Base-by-base conservation (phyloP, 2,113 vertebrate genomes). In the Dipodomys merriami region DNA sequence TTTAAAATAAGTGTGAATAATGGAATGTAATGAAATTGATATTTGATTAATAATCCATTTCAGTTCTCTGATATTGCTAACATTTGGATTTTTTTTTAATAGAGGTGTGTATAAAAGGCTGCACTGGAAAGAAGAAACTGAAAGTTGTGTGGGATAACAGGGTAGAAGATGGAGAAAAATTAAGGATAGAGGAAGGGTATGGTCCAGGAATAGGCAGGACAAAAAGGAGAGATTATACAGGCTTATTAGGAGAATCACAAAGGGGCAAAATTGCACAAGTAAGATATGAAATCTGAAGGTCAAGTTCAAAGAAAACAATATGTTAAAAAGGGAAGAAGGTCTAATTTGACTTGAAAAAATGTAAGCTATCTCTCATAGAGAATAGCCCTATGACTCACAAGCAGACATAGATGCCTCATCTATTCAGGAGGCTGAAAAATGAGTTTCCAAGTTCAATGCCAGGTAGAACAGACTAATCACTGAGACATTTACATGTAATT, bases 11-110 rank as follows among this genome's bases (percentile, higher is more conserved):
- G 88, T 20, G 20, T 83, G 23, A 77, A 62, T 18, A 53, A 46
- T 49, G 6, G 44, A 49, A 53, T 46, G 0, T 60, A 83, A 84
- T 67, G 83, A 46, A 86, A 46, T 53, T 53, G 49, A 53, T 53
- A 44, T 87, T 3, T 68, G 91, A 74, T 82, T 89, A 86, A 96
- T 4, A 65, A 18, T 25, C 0, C 57, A 33, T 81, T 64, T 76
- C 25, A 93, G 60, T 86, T 83, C 69, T 85, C 30, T 92, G 67
- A 46, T 72, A 46, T n/a, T 71, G 27, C 68, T 53, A 25, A 87
- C 15, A 12, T 57, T 30, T 29, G 30, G n/a, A n/a, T n/a, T n/a
- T n/a, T 57, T 53, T 10, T 86, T 82, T 74, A 10, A 77, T 57
- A 46, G 10, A 39, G 30, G 2, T 68, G 2, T 44, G 72, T 20